Base-by-base conservation (phyloP, 2,888 invertebrate species). In the Hoplodrina blanda region DNA sequence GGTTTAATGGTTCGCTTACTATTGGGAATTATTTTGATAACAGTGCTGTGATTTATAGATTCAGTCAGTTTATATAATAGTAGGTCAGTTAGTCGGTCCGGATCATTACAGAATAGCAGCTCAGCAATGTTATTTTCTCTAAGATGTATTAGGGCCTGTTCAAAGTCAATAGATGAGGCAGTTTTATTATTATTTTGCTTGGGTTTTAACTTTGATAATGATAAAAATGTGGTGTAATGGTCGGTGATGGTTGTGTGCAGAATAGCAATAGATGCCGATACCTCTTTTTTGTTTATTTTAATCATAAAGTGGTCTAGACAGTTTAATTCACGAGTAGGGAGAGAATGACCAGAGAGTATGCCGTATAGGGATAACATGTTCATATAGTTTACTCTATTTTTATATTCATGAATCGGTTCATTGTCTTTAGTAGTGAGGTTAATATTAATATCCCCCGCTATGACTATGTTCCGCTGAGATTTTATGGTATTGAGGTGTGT, bases 221-320 rank as follows among this genome's bases (percentile, higher is more conserved):
- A n/a, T 4, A 60, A 1, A 52, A 62, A 37, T 0, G 20, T 62
- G 5, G 33, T 62, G 11, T 10, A 52, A 15, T 52, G 62, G 37
- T 60, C 49, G 1, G 60, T 33, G 7, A 60, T 49, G 13, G 49
- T 15, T 0, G 19, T 61, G 2, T 61, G 30, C 1, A 60, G 15
- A 17, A 50, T 15, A 5, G 46, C 60, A 60, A 60, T 60, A 15
- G 13, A 19, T 61, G 30, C 19, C 19, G 60, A 61, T 15, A 19
- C 30, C 15, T 49, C 49, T 15, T 30, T n/a, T n/a, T 49, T n/a
- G n/a, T n/a, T n/a, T n/a, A n/a, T n/a, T n/a, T n/a, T n/a, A n/a
- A n/a, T n/a, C n/a, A n/a, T n/a, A 8, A 61, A 19, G 8, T 61
- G 50, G 25, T 61, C 33, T 11, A 33, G 15, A 2, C 50, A 61